phyloP scores from a whole-genome alignment of 2,113 vertebrate genomes.

The Centrocercus urophasianus region DNA sequence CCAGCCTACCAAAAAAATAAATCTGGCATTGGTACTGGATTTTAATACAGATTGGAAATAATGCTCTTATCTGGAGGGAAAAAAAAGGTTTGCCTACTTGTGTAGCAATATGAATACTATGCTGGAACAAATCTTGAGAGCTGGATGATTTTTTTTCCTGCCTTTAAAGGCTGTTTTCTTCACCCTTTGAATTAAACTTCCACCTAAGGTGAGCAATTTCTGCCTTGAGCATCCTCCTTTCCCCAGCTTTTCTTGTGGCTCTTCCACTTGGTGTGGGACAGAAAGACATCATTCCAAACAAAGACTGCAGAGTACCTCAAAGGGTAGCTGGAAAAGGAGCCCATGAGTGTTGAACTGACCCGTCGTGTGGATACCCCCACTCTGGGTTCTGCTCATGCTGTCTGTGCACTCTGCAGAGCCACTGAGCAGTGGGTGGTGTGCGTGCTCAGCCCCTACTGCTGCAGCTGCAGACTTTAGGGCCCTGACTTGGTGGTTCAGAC shows the following conservation, averaged over 20 bases:
- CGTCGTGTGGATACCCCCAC: fast-evolving
- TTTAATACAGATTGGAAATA: neutral
- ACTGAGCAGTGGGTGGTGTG: neutral
- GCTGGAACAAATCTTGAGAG: neutral
- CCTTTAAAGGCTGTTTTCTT: neutral
- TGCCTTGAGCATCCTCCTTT: fast-evolving
- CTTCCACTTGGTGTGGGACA: neutral
- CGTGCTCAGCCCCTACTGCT: neutral
- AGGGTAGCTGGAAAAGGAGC: neutral
- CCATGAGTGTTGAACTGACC: neutral
- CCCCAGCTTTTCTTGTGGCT: neutral
- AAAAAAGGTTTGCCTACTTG: neutral
- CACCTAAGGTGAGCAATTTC: fast-evolving
- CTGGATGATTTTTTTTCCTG: neutral
- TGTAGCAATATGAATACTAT: neutral
- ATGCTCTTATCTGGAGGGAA: neutral
- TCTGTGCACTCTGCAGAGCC: neutral
- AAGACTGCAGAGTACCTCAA: neutral
- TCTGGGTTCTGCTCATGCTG: neutral
- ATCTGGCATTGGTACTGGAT: neutral
- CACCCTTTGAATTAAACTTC: neutral
- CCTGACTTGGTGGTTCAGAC: neutral
- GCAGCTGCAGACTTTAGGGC: neutral
- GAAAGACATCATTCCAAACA: neutral
- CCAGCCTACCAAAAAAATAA: neutral